Conservation (phyloP, 2,113 vertebrate genomes). For the Xyrauchen texanus region DNA sequence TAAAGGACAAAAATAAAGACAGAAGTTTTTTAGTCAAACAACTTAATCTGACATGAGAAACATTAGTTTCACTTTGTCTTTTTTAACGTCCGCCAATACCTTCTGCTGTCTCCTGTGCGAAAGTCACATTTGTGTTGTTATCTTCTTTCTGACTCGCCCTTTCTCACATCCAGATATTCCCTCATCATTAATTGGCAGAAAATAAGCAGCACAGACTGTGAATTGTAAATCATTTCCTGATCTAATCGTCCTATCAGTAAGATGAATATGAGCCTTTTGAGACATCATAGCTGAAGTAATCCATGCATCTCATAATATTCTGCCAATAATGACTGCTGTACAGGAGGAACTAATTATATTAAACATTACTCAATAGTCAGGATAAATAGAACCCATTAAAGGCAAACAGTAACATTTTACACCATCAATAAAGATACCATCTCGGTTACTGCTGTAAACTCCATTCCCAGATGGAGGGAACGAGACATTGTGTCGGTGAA, state of each 20-base stretch:
- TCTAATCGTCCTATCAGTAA: slow-evolving; percentile 53
- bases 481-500: too few species aligned
- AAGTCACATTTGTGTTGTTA: background rate
- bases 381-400: slow-evolving; percentile 46
- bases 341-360: slow-evolving; percentile 59
- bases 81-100: background rate
- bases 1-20: background rate
- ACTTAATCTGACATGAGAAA: background rate
- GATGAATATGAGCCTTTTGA: slow-evolving; percentile 46
- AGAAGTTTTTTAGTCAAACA: slow-evolving; percentile 1
- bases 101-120: slow-evolving; percentile 16
- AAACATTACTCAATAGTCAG: slow-evolving; percentile 61
- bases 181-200: slow-evolving; percentile 52
- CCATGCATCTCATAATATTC: slow-evolving; percentile 54
- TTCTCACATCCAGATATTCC: slow-evolving; percentile 17
- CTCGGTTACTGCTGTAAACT: too few species aligned
- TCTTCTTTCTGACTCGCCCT: slow-evolving; percentile 27
- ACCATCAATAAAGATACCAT: slow-evolving; percentile 34
- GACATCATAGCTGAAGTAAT: slow-evolving; percentile 36
- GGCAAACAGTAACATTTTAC: slow-evolving; percentile 38
- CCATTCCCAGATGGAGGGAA: too few species aligned
- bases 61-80: background rate
- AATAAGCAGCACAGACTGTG: slow-evolving; percentile 53
- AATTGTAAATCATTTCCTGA: slow-evolving; percentile 58
- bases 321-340: slow-evolving; percentile 60